These are phyloP conservation scores for Prionailurus bengalensis DNA, from an alignment of 2,113 vertebrate genomes.

Conservation along the genomic window DNA sequence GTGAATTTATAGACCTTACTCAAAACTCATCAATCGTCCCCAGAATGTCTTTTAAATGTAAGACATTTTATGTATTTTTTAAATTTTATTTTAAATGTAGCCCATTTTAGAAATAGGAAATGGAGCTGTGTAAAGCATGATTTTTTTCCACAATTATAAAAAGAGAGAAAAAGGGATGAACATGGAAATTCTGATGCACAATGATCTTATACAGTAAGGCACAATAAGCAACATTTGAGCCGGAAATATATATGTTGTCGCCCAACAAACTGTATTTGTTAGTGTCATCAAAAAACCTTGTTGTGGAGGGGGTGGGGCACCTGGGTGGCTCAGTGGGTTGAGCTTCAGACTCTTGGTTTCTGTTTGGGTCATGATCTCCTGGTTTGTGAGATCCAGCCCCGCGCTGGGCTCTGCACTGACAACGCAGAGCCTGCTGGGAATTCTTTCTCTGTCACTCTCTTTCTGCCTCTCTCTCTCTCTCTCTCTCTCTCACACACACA, in stretches of 20 bases:
- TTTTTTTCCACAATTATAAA: not conserved
- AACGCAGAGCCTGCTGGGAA: no score
- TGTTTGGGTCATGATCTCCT: no score
- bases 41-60: not conserved
- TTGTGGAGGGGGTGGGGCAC: no score
- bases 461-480: no score
- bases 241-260: not conserved
- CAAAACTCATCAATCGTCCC: not conserved
- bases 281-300: not conserved
- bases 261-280: not conserved
- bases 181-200: not conserved
- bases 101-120: not conserved
- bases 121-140: not conserved
- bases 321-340: no score
- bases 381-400: no score
- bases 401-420: no score
- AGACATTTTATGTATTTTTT: not conserved
- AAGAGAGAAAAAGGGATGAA: not conserved
- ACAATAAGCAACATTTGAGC: not conserved
- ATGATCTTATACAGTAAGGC: not conserved
- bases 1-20: slow-evolving; percentile 23
- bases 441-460: no score
- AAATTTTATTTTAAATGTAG: not conserved
- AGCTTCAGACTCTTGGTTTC: no score
- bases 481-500: no score